phyloP scores from a whole-genome alignment of 2,113 vertebrate species.

The Aegotheles bennettii region DNA sequence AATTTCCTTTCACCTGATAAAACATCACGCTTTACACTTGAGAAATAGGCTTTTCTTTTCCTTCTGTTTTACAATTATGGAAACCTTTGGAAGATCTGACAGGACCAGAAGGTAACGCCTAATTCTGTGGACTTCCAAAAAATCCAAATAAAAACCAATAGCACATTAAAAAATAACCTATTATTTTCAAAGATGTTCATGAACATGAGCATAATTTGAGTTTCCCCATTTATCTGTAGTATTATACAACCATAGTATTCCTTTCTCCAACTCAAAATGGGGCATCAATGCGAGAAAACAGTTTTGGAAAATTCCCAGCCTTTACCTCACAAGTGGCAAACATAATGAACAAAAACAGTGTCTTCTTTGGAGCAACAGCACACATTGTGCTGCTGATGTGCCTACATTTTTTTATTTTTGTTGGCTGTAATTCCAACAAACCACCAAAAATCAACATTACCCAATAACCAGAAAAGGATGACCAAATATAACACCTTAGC shows the following conservation, averaged over 20 bases:
- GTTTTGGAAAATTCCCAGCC: neutral
- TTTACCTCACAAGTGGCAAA: neutral
- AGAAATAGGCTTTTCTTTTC: neutral
- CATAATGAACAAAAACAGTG: neutral
- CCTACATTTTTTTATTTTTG: neutral
- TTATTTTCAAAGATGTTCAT: neutral
- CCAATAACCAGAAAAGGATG: neutral
- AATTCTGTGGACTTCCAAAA: neutral
- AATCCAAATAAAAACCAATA: neutral
- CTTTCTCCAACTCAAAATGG: neutral
- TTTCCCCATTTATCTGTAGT: neutral
- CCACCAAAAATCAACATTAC: neutral
- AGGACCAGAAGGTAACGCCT: neutral
- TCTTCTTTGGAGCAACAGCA: neutral
- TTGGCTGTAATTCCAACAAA: neutral
- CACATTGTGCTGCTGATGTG: neutral
- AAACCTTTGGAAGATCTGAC: neutral
- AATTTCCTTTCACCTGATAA: neutral
- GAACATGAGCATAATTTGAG: neutral
- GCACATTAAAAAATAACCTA: neutral
- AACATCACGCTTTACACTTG: neutral
- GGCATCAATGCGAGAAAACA: neutral
- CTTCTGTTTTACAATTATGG: neutral
- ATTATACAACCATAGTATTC: neutral
- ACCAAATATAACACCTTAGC: neutral